Conservation (phyloP, 2,113 vertebrate species). For the Danio rerio region GRCz12tu NC_133190.1:39036001-39036500, state of each 20-base stretch:
- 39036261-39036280: neutral
- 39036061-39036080: constrained; percentile 1
- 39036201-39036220: neutral
- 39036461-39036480: too few relatives aligned
- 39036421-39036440: too few relatives aligned
- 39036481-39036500: too few relatives aligned
- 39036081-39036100: neutral
- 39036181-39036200: neutral
- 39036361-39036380: too few relatives aligned
- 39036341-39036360: too few relatives aligned
- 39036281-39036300: neutral
- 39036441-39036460: too few relatives aligned
- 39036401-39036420: too few relatives aligned
- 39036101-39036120: neutral
- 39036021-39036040: neutral
- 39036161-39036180: constrained; percentile 3
- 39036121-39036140: neutral
- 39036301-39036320: neutral
- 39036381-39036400: too few relatives aligned
- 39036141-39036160: neutral
- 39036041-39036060: neutral
- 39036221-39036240: neutral
- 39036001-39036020: neutral
- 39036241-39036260: neutral
- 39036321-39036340: neutral